phyloP scores from a whole-genome alignment of 2,797 vertebrate species.

The Amazonetta brasiliensis region DNA sequence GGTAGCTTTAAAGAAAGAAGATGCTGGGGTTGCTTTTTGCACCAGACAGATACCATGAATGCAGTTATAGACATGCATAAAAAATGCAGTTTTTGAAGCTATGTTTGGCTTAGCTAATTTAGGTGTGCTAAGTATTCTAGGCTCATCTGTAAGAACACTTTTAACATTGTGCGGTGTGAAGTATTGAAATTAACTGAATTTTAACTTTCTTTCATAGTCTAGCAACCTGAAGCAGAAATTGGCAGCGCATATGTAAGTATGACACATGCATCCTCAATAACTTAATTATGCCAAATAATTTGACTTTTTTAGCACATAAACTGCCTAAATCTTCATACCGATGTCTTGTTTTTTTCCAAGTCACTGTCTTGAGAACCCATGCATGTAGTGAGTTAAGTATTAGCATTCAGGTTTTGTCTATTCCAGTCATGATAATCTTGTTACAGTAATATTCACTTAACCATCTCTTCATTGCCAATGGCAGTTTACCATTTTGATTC shows the following conservation, averaged over 20 bases:
- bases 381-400: not conserved
- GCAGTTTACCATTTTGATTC: not conserved
- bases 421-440: not conserved
- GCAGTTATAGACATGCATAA: not conserved
- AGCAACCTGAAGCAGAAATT: constrained; percentile 92
- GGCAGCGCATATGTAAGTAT: constrained; percentile 97
- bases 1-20: not conserved
- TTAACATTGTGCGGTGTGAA: not conserved
- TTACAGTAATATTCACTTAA: not conserved
- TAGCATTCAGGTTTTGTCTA: not conserved
- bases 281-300: not conserved
- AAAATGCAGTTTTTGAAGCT: not conserved
- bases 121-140: not conserved
- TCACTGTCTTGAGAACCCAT: not conserved
- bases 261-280: not conserved
- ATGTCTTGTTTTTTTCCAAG: not conserved
- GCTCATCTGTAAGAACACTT: not conserved
- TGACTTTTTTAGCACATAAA: not conserved
- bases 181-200: constrained; percentile 4
- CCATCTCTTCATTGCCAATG: not conserved
- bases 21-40: not conserved
- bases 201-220: constrained; percentile 82
- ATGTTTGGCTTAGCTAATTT: not conserved
- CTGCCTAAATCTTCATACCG: not conserved
- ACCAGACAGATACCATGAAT: too few species aligned